Evolutionary conservation across 1,140 invertebrate genomes (phyloP), one percentile per base, ranked within the genome.

Genomic region (Drosophila jambulina): DNA sequence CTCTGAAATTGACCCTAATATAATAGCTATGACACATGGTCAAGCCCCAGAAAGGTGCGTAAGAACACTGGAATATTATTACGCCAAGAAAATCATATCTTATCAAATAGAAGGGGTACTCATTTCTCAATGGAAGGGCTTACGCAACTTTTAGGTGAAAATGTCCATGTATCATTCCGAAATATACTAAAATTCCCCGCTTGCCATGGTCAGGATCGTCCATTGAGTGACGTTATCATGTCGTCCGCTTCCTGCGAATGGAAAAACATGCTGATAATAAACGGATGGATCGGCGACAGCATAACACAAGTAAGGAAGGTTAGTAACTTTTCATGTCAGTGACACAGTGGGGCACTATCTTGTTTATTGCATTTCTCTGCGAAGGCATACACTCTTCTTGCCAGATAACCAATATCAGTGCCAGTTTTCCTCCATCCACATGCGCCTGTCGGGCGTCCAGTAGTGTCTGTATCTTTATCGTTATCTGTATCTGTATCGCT

Each of bases 271-370:
- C 10, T 25, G 46, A 61, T 45, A 27, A 27, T 13, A 43, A 54
- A 54, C 51, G 51, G 32, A 54, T 56, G 29, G 59, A 69, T 75
- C 58, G 56, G 51, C 29, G 8, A 34, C 15, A 70, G 42, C 59
- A 64, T 42, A 65, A 49, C 34, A 63, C 53, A 49, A n/a, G 27
- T 51, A 40, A 76, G 51, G 60, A 84, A 88, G 85, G 85, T 72
- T 90, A 78, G 72, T 80, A 88, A 74, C 63, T 75, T 62, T 45
- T 48, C 56, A 81, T 75, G 84, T 84, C 85, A 88, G 77, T 88
- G 84, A 84, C 78, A 84, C 77, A 88, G 68, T 65, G 40, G 46
- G 45, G 7, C 46, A 72, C 38, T 87, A 82, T 86, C 83, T 68
- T 72, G 64, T 68, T 79, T 82, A 70, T 82, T 82, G 59, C 23